Evolutionary conservation across 1,140 invertebrate genomes (phyloP).

Genomic region (Caenorhabditis elegans): WBcel235 BX284606.5:12981501-12982000

Average conservation of each 20-base stretch:
- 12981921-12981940: slow-evolving; percentile 44
- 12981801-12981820: not conserved
- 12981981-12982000: slow-evolving; percentile 28
- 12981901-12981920: slow-evolving; percentile 33
- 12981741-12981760: not conserved
- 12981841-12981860: not conserved
- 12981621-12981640: slow-evolving; percentile 13
- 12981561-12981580: not conserved
- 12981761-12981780: not conserved
- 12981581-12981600: slow-evolving; percentile 7
- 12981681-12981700: not conserved
- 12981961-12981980: slow-evolving; percentile 31
- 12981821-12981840: not conserved
- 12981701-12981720: not conserved
- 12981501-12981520: not conserved
- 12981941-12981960: slow-evolving; percentile 42
- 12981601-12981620: not conserved
- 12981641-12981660: no score
- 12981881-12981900: slow-evolving; percentile 23
- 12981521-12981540: not conserved
- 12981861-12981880: not conserved
- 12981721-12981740: not conserved
- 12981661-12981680: not conserved
- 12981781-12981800: not conserved
- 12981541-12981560: not conserved